Conservation (phyloP, 1,140 invertebrate species). For the Centruroides sculpturatus region DNA sequence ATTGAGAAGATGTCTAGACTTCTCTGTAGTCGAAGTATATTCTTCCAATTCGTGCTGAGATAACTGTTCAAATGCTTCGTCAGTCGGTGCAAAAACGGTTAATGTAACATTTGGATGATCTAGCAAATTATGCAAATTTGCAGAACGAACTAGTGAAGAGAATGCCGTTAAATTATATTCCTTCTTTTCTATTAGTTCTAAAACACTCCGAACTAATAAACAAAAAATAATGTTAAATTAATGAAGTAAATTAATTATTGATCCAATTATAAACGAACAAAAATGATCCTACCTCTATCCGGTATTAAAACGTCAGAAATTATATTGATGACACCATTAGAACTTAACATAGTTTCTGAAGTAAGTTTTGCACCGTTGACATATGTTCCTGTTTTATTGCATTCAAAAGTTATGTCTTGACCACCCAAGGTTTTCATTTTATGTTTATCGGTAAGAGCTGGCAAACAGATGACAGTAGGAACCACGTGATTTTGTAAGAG, state of each 20-base stretch:
- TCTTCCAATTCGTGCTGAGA: conserved; percentile 21
- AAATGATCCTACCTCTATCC: conserved; percentile 26
- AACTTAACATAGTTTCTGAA: conserved; percentile 26
- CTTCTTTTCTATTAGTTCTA: conserved; percentile 26
- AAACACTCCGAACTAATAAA: conserved; percentile 22
- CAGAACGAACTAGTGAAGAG: conserved; percentile 27
- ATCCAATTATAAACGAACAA: no score
- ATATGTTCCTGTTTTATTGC: conserved; percentile 27
- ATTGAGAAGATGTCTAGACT: conserved; percentile 27
- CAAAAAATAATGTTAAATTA: no score
- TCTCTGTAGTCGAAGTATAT: conserved; percentile 14
- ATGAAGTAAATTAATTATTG: no score
- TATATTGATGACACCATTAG: conserved; percentile 34
- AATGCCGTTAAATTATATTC: conserved; percentile 27
- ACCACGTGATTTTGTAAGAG: conserved; percentile 34
- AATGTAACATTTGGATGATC: conserved; percentile 30
- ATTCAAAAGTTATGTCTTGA: conserved; percentile 26
- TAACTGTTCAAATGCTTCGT: conserved; percentile 33
- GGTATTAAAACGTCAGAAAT: conserved; percentile 32
- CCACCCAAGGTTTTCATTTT: conserved; percentile 25
- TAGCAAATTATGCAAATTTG: conserved; percentile 30
- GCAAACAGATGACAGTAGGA: conserved; percentile 32
- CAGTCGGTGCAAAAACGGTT: conserved; percentile 40
- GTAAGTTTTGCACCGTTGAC: conserved; percentile 24
- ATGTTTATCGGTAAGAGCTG: conserved; percentile 33